A percentile compares a stretch with the other conserved stretches of the same genome.
These are phyloP conservation scores for Tenrec ecaudatus DNA, from an alignment of 2,113 vertebrate genomes.

Conservation along the genomic window DNA sequence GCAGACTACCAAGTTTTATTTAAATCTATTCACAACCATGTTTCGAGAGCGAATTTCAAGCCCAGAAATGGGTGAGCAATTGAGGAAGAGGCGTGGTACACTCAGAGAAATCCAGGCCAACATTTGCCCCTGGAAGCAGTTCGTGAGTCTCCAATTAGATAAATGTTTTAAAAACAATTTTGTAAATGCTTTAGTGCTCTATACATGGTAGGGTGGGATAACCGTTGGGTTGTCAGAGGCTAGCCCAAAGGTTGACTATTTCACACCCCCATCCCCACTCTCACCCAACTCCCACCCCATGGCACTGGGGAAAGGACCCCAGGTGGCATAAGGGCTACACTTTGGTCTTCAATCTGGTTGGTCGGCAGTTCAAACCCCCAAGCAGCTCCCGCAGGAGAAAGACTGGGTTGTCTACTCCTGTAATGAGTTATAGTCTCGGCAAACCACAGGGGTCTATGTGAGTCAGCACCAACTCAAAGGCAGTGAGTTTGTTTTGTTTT, in stretches of 20 bases:
- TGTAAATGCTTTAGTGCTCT: neutral
- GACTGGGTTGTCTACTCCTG: too few relatives aligned
- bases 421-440: too few relatives aligned
- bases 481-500: too few relatives aligned
- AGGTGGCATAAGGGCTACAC: too few relatives aligned
- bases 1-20: neutral
- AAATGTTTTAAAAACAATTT: conserved; percentile 8
- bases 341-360: too few relatives aligned
- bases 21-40: neutral
- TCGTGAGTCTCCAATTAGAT: neutral
- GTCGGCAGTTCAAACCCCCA: too few relatives aligned
- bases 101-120: neutral
- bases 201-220: neutral
- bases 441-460: too few relatives aligned
- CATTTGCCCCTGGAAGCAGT: neutral
- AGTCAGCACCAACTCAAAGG: too few relatives aligned
- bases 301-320: neutral
- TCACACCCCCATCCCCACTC: too few relatives aligned
- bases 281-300: neutral
- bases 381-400: too few relatives aligned
- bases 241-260: neutral
- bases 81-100: neutral
- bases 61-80: neutral
- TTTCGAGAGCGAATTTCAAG: conserved; percentile 38
- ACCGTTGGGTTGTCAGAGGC: neutral